phyloP scores from a whole-genome alignment of 2,797 vertebrate genomes.

The Eurystomus glaucurus region DNA sequence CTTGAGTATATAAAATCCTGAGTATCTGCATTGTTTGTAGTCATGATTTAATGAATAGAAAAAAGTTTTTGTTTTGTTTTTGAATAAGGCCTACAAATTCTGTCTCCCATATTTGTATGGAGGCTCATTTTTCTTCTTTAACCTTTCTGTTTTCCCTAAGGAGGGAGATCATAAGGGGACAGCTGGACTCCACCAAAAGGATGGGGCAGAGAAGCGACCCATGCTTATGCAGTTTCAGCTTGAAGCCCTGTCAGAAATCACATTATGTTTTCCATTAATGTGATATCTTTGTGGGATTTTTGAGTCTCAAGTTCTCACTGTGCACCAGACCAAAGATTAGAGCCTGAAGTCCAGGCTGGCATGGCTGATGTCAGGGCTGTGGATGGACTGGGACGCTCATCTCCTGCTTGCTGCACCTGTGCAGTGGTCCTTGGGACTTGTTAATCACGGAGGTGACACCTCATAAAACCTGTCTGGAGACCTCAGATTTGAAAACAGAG shows the following conservation, averaged over 20 bases:
- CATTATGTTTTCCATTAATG: rapidly evolving
- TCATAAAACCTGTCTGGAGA: conserved; percentile 70
- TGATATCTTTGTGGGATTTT: not conserved
- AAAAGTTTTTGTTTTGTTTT: not conserved
- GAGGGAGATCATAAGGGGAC: not conserved
- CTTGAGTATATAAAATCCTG: not conserved
- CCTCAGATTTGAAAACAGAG: not conserved
- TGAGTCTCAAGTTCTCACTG: not conserved
- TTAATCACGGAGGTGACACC: conserved; percentile 56
- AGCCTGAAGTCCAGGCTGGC: not conserved
- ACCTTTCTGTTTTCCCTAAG: not conserved
- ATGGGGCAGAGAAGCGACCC: not conserved
- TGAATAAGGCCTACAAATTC: not conserved
- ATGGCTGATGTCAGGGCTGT: not conserved
- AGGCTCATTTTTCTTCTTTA: not conserved
- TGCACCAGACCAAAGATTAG: not conserved
- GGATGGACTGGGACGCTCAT: not conserved
- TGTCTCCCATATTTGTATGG: not conserved
- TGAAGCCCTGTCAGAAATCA: not conserved
- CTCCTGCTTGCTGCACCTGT: not conserved
- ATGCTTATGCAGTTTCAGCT: not conserved
- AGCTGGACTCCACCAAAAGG: not conserved
- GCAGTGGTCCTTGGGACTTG: not conserved
- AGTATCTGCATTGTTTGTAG: not conserved
- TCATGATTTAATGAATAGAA: not conserved